Evolutionary conservation across 2,113 vertebrate genomes (phyloP).

Genomic region (Miniopterus natalensis): DNA sequence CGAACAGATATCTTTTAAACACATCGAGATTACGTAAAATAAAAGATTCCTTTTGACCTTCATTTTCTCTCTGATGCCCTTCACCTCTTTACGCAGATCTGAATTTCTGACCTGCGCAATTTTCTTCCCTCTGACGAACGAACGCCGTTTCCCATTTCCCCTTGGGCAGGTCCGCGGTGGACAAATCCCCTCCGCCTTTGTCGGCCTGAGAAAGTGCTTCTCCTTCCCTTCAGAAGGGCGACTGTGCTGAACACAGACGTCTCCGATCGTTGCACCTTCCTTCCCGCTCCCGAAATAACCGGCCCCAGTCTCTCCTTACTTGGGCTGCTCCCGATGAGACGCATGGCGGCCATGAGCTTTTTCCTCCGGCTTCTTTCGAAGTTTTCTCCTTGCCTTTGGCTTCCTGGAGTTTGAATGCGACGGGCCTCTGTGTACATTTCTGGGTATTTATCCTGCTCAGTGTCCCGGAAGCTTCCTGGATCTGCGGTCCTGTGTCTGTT

Average conservation of each 20-base stretch:
- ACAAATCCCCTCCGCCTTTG: too few relatives aligned
- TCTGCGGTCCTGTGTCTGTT: not conserved
- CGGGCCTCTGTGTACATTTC: rapidly evolving
- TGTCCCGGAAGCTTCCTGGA: not conserved
- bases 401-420: rapidly evolving
- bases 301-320: rapidly evolving
- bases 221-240: not conserved
- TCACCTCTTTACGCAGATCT: not conserved
- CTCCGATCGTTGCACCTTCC: rapidly evolving
- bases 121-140: too few relatives aligned
- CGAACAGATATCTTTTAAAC: not conserved
- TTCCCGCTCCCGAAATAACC: too few relatives aligned
- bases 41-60: not conserved
- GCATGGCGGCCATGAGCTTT: rapidly evolving
- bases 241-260: not conserved
- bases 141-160: too few relatives aligned
- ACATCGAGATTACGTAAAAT: too few relatives aligned
- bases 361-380: not conserved
- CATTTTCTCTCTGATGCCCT: not conserved
- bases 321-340: not conserved
- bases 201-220: not conserved
- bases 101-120: rapidly evolving
- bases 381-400: not conserved
- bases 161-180: too few relatives aligned
- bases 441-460: not conserved